These are phyloP conservation scores for Palythoa grandiflora DNA, from an alignment of 92 coral and sea anemone species.

Conservation along the genomic window DNA sequence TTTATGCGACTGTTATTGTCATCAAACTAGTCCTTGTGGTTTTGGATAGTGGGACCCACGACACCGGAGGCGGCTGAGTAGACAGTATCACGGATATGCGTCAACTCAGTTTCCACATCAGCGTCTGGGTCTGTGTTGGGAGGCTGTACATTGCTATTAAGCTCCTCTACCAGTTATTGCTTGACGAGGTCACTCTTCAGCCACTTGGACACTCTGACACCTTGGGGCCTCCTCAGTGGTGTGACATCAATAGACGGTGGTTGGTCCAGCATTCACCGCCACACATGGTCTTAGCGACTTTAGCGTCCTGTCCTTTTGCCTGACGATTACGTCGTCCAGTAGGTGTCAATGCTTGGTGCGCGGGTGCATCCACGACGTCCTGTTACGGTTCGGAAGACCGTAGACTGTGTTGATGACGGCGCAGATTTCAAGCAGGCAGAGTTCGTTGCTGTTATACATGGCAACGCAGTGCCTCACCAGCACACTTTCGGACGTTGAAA, in stretches of 20 bases:
- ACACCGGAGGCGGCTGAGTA: not conserved
- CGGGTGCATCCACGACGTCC: constrained; percentile 61
- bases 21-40: constrained; percentile 27
- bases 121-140: not conserved
- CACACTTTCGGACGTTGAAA: constrained; percentile 35
- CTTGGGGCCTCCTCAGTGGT: constrained; percentile 39
- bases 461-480: constrained; percentile 55
- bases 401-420: constrained; percentile 56
- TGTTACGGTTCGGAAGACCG: constrained; percentile 44
- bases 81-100: not conserved
- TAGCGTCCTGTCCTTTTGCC: constrained; percentile 34
- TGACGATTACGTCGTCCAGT: constrained; percentile 42
- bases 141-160: constrained; percentile 4
- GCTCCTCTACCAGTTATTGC: constrained; percentile 28
- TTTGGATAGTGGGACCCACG: not conserved
- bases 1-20: constrained; percentile 12
- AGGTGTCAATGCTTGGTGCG: constrained; percentile 73
- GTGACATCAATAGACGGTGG: constrained; percentile 35
- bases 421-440: constrained; percentile 50
- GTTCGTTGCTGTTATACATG: constrained; percentile 55
- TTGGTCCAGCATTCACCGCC: constrained; percentile 51
- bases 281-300: constrained; percentile 31
- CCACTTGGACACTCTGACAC: constrained; percentile 17
- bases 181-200: constrained; percentile 12
- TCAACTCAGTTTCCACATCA: constrained; percentile 9